Evolutionary conservation across 2,113 vertebrate species (phyloP).

Genomic region (Callithrix jacchus): DNA sequence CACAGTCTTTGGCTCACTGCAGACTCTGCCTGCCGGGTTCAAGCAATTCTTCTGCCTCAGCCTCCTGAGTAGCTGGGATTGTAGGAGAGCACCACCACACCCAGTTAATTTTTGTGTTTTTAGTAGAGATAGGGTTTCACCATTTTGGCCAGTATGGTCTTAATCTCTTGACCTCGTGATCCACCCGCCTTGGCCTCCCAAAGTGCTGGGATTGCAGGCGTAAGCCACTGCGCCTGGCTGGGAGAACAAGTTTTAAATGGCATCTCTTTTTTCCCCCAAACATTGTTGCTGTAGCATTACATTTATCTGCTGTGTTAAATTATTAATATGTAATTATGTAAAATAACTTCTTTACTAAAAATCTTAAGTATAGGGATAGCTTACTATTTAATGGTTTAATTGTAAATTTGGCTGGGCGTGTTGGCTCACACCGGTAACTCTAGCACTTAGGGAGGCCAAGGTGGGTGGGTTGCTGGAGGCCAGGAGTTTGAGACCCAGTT

Average conservation of each 20-base stretch:
- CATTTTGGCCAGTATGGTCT: too few relatives aligned
- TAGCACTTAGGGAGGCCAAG: too few relatives aligned
- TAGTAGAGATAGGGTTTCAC: too few relatives aligned
- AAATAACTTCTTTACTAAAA: neutral
- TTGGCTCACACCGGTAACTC: too few relatives aligned
- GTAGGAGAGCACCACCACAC: too few relatives aligned
- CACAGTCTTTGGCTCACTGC: neutral
- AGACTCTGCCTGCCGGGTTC: neutral
- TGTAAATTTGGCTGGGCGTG: neutral
- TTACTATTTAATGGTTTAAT: conserved; percentile 16
- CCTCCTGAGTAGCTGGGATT: neutral
- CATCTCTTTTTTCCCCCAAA: neutral
- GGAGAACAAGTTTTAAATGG: neutral
- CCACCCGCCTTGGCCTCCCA: too few relatives aligned
- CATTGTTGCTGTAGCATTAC: neutral
- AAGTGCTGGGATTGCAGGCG: neutral
- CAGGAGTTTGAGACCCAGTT: too few relatives aligned
- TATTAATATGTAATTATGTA: neutral
- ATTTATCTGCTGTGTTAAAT: neutral
- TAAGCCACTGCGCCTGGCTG: neutral
- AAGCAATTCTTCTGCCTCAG: neutral
- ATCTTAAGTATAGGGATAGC: neutral
- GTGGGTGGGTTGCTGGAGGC: too few relatives aligned
- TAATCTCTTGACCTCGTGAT: too few relatives aligned
- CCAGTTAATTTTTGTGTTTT: too few relatives aligned